phyloP scores from a whole-genome alignment of 2,113 vertebrate species.

The Myiozetetes cayanensis region DNA sequence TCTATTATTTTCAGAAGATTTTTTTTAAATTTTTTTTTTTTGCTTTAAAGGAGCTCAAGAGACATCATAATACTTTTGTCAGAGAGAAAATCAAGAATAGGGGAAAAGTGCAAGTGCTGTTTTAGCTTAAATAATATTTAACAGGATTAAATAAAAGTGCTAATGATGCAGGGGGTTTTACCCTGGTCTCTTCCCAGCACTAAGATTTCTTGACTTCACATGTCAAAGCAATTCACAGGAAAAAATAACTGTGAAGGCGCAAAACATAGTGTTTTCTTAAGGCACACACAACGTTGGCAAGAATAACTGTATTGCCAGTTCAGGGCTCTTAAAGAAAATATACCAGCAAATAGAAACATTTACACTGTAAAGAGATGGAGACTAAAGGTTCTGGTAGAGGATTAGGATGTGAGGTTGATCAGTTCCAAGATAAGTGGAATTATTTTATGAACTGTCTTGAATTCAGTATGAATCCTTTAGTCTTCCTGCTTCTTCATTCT shows the following conservation, averaged over 20 bases:
- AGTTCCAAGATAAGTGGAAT: neutral
- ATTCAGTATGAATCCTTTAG: neutral
- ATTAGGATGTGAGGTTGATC: neutral
- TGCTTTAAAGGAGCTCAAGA: conserved; percentile 38
- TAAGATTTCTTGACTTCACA: neutral
- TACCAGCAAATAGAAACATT: neutral
- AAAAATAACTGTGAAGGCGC: neutral
- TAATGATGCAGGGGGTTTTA: neutral
- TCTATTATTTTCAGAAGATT: conserved; percentile 35
- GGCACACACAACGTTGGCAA: neutral
- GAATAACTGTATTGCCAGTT: neutral
- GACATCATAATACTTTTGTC: conserved; percentile 12
- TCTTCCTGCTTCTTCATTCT: neutral
- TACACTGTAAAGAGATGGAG: neutral
- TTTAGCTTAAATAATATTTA: neutral
- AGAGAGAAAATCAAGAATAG: neutral
- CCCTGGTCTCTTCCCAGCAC: neutral
- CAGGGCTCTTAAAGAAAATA: neutral
- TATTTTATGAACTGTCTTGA: neutral
- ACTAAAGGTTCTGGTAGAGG: neutral
- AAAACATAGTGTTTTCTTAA: neutral
- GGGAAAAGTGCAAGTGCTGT: neutral
- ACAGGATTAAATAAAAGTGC: neutral
- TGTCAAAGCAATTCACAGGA: neutral
- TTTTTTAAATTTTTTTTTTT: conserved; percentile 61